These are phyloP conservation scores for Gymnoscopelus microlampas DNA, from an alignment of 2,797 vertebrate genomes.

Conservation along the genomic window DNA sequence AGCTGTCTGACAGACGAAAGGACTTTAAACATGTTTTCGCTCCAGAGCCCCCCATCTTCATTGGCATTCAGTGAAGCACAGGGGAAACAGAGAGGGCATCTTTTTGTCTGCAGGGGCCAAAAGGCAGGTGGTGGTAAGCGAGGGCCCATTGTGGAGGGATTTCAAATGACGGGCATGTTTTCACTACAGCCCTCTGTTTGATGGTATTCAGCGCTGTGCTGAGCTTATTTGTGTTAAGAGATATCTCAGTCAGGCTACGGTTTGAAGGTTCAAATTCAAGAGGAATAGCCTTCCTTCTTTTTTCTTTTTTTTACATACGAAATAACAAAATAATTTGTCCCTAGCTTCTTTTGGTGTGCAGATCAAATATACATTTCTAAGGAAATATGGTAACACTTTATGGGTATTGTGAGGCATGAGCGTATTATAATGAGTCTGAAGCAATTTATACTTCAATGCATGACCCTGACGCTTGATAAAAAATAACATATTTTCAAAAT, in stretches of 20 bases:
- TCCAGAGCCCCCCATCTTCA: conserved; percentile 41
- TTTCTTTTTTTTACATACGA: no score
- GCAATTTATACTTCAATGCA: no score
- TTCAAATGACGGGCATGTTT: conserved; percentile 75
- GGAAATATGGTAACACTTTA: no score
- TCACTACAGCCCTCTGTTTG: conserved; percentile 33
- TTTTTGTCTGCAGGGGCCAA: conserved; percentile 65
- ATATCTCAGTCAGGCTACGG: conserved; percentile 2
- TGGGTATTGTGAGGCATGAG: no score
- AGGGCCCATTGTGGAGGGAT: conserved; percentile 59
- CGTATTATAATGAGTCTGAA: no score
- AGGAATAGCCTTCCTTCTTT: neutral
- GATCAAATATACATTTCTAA: no score
- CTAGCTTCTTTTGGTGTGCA: no score
- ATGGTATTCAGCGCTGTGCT: conserved; percentile 28
- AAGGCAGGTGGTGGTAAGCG: conserved; percentile 69
- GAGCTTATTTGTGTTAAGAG: conserved; percentile 21
- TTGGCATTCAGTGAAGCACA: conserved; percentile 59
- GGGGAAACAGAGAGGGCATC: conserved; percentile 65
- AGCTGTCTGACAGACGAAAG: conserved; percentile 54
- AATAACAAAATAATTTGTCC: no score
- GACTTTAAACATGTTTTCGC: conserved; percentile 38
- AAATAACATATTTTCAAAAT: no score
- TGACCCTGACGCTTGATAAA: no score
- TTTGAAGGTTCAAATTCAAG: neutral